Base-by-base conservation (phyloP, 2,888 invertebrate species). In the Campoplex nolae region DNA sequence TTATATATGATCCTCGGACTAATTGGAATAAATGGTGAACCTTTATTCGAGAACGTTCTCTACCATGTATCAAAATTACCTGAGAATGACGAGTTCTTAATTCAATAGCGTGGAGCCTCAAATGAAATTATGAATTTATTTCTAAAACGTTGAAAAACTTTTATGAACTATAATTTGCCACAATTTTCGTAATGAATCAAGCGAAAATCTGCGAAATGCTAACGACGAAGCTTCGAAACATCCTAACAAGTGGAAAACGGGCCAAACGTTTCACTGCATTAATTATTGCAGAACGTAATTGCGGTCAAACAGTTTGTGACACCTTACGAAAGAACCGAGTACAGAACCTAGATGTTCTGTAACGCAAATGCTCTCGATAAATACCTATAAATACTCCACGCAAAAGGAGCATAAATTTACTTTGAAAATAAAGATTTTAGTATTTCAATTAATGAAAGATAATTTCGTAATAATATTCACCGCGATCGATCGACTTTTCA, bases 241-340 rank as follows among this genome's bases (percentile, higher is more conserved):
- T 8, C 32, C n/a, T 32, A 28, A 32, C 18, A 32, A 51, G 51
- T 16, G 4, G 23, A 6, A 45, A 38, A 70, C 32, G 23, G 3
- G 68, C 13, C n/a, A 38, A 70, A 42, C 45, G 45, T 45, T 70
- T 11, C 23, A 48, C 71, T 28, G 48, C 51, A 51, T 71, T 32
- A 71, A 71, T 71, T 48, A 71, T 51, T 71, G 18, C 32, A 11
- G 18, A 16, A 51, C 71, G 28, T 51, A 51, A 51, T 51, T 28
- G 32, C 51, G 71, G 48, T 71, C 32, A 28, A 51, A 51, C 51
- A 51, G 32, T 71, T 71, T 71, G 48, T 16, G 32, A 6, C 28
- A 16, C 32, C 62, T 32, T 32, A 32, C 38, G 32, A 18, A 35
- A 51, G 48, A 51, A 28, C 32, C 28, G 32, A 48, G 51, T 7